phyloP scores from a whole-genome alignment of 1,140 invertebrate genomes.

The Leptopilina clavipes region DNA sequence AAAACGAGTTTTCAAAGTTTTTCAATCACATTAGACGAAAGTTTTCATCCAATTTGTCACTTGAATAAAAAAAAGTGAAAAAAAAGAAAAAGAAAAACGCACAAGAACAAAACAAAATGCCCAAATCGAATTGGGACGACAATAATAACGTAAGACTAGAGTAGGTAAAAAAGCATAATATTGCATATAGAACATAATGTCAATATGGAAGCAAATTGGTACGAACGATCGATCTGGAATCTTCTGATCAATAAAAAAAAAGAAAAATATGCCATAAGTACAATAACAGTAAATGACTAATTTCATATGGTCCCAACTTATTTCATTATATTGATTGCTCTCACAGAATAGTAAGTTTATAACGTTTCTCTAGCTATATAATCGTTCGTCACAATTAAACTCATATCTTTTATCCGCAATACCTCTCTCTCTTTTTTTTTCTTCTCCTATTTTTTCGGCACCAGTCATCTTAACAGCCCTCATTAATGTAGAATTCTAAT shows the following conservation, averaged over 20 bases:
- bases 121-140: constrained; percentile 56
- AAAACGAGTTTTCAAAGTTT: not conserved
- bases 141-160: constrained; percentile 73
- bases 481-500: constrained; percentile 17
- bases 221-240: constrained; percentile 23
- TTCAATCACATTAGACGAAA: not conserved
- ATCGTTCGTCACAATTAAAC: constrained; percentile 31
- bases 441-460: constrained; percentile 30
- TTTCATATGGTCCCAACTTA: constrained; percentile 20
- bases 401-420: not conserved
- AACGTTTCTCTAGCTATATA: constrained; percentile 6
- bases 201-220: constrained; percentile 31
- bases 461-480: constrained; percentile 28
- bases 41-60: not conserved
- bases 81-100: constrained; percentile 33
- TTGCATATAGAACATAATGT: constrained; percentile 51
- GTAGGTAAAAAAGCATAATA: constrained; percentile 69
- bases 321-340: not conserved
- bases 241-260: not conserved
- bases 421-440: not conserved
- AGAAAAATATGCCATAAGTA: not conserved
- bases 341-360: not conserved
- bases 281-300: not conserved
- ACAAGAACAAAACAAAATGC: constrained; percentile 48
- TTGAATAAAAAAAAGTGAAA: constrained; percentile 2